Conservation (phyloP, 2,113 vertebrate species). For the Stomatorhinus ivindoensis region DNA sequence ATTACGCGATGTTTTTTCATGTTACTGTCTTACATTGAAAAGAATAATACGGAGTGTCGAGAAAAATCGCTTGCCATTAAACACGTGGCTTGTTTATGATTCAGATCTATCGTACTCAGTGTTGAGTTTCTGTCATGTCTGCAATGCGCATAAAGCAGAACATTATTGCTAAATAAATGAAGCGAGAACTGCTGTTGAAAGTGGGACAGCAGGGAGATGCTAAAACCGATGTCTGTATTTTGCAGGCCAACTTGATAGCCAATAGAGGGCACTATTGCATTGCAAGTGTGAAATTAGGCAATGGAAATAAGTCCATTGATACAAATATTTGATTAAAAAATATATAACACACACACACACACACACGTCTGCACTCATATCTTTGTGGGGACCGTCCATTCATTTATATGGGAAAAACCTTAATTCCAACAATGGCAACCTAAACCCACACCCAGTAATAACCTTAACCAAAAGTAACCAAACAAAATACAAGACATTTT, state of each 20-base stretch:
- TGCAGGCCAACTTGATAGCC: slow-evolving; percentile 37
- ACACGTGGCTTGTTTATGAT: not conserved
- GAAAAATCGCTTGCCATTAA: not conserved
- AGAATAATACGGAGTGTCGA: not conserved
- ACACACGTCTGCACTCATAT: not conserved
- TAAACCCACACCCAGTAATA: not conserved
- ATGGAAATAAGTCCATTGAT: not conserved
- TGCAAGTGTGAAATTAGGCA: slow-evolving; percentile 41
- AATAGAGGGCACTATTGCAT: slow-evolving; percentile 63
- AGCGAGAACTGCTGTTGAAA: not conserved
- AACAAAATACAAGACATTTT: not conserved
- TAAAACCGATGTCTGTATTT: not conserved
- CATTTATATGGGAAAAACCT: not conserved
- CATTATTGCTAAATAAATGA: not conserved
- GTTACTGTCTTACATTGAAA: not conserved
- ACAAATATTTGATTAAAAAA: not conserved
- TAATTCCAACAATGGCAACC: not conserved
- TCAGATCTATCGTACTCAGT: not conserved
- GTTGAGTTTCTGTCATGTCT: not conserved
- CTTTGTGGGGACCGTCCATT: not conserved
- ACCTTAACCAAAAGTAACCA: not conserved
- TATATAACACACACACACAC: not conserved
- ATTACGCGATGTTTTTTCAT: not conserved
- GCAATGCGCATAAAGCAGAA: not conserved
- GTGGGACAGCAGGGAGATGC: not conserved